Percentiles rank a stretch among this genome's conserved stretches.
phyloP scores from a whole-genome alignment of 2,113 vertebrate species.

The Alligator sinensis region DNA sequence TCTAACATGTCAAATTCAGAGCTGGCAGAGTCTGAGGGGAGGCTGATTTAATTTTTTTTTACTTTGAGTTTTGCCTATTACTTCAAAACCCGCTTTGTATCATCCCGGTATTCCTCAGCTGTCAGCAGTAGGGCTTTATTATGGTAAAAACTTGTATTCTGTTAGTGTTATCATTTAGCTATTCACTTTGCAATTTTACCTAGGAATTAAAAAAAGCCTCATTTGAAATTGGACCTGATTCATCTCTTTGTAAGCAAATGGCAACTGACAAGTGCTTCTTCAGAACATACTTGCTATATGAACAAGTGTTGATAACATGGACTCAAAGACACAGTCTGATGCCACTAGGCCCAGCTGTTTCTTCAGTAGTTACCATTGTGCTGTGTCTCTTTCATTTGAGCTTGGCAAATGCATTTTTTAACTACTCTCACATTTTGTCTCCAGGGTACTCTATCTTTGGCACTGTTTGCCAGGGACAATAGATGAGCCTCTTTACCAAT shows the following conservation, averaged over 20 bases:
- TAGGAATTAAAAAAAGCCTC: constrained; percentile 21
- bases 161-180: constrained; percentile 5
- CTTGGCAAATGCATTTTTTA: constrained; percentile 62
- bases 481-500: constrained; percentile 52
- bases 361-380: constrained; percentile 71
- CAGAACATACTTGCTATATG: constrained; percentile 35
- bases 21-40: background rate
- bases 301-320: constrained; percentile 71
- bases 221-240: constrained; percentile 52
- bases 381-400: constrained; percentile 46
- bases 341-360: constrained; percentile 76
- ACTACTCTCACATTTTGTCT: constrained; percentile 63
- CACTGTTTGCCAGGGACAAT: constrained; percentile 70
- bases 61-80: background rate
- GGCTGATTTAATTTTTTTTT: background rate
- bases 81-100: constrained; percentile 10
- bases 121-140: constrained; percentile 37
- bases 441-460: constrained; percentile 68
- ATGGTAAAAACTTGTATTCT: constrained; percentile 35
- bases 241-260: constrained; percentile 71
- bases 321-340: constrained; percentile 80
- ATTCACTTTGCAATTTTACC: constrained; percentile 38
- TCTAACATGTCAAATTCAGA: background rate
- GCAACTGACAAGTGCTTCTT: constrained; percentile 65
- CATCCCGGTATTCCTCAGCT: constrained; percentile 33